These are phyloP conservation scores for Melanotaenia nigrans DNA, from an alignment of 2,797 vertebrate species.

Conservation along the genomic window DNA sequence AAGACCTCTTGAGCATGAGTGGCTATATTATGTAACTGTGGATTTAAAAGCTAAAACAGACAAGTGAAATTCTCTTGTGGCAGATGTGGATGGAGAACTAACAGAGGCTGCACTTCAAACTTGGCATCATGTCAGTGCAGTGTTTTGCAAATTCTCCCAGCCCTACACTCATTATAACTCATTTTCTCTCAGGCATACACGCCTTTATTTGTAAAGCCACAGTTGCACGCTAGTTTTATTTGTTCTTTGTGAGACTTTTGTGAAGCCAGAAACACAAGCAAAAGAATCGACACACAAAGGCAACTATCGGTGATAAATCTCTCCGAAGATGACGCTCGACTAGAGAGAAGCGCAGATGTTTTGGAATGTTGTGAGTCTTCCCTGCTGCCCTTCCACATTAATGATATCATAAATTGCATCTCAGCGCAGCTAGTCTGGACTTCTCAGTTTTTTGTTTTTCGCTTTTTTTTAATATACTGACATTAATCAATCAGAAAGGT, in stretches of 20 bases:
- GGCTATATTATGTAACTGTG: conserved; percentile 56
- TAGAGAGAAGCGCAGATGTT: conserved; percentile 54
- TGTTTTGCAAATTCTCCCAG: conserved; percentile 23
- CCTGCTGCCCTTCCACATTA: conserved; percentile 53
- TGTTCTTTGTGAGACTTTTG: conserved; percentile 9
- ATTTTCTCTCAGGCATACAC: conserved; percentile 13
- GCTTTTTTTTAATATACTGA: neutral
- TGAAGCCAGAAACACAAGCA: neutral
- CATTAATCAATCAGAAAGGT: conserved; percentile 42
- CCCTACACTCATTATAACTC: conserved; percentile 31
- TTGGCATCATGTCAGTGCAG: conserved; percentile 46
- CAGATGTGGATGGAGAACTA: conserved; percentile 61
- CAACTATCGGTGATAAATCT: conserved; percentile 38
- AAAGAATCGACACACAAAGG: conserved; percentile 13
- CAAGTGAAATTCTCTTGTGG: conserved; percentile 61
- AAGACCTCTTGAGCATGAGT: conserved; percentile 27
- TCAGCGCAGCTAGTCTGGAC: conserved; percentile 39
- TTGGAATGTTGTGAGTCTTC: conserved; percentile 49
- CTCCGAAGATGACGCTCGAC: conserved; percentile 26
- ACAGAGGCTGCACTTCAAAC: conserved; percentile 59
- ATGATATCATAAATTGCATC: conserved; percentile 56
- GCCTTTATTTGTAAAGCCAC: conserved; percentile 25
- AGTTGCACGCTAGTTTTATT: conserved; percentile 8
- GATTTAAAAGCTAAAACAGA: conserved; percentile 61
- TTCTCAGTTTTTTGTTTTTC: conserved; percentile 4